Evolutionary conservation across 2,113 vertebrate species (phyloP).

Genomic region (Coptodon bakossiorum): DNA sequence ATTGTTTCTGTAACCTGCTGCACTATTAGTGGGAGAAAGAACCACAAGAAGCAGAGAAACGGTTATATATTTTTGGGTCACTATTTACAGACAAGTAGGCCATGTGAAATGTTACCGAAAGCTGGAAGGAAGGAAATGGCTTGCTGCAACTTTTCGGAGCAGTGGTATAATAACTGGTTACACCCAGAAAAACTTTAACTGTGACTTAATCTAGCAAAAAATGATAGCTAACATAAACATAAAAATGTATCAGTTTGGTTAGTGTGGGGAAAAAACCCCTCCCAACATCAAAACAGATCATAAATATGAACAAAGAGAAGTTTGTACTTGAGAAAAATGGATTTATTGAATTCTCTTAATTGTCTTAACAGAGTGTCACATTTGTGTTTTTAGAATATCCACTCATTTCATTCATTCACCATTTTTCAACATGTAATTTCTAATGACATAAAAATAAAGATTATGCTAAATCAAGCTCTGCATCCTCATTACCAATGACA

Average conservation of each 20-base stretch:
- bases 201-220: not conserved
- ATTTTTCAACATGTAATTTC: not conserved
- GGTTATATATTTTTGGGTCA: not conserved
- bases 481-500: not conserved
- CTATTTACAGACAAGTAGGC: not conserved
- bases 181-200: not conserved
- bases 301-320: not conserved
- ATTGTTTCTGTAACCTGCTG: not conserved
- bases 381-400: not conserved
- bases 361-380: not conserved
- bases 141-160: not conserved
- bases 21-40: not conserved
- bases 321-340: not conserved
- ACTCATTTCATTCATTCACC: not conserved
- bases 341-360: constrained; percentile 3
- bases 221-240: not conserved
- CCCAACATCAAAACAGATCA: not conserved
- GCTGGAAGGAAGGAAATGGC: not conserved
- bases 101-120: not conserved
- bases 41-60: not conserved
- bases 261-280: rapidly evolving
- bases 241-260: not conserved
- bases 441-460: not conserved
- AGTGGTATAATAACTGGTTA: not conserved
- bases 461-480: not conserved